phyloP scores from a whole-genome alignment of 2,888 invertebrate genomes.

The Blera fallax region DNA sequence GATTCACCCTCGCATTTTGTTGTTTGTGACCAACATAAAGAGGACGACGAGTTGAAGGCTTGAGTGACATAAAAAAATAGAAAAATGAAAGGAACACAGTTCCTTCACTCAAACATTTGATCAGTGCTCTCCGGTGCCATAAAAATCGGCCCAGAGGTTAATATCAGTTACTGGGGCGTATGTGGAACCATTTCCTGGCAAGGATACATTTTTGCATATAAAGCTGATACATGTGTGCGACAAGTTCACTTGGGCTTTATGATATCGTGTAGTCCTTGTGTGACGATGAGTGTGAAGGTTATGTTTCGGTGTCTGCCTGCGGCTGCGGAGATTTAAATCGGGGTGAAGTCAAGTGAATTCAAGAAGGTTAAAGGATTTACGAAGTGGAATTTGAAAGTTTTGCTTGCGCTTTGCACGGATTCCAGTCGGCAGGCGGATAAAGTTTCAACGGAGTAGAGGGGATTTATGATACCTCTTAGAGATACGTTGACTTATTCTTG shows the following conservation, averaged over 20 bases:
- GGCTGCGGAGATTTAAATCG: slow-evolving; percentile 51
- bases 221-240: slow-evolving; percentile 47
- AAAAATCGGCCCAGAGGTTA: slow-evolving; percentile 68
- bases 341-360: slow-evolving; percentile 48
- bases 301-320: slow-evolving; percentile 28
- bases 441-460: not conserved
- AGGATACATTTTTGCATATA: slow-evolving; percentile 43
- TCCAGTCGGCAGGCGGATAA: slow-evolving; percentile 2
- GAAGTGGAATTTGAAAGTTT: slow-evolving; percentile 40
- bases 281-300: slow-evolving; percentile 38
- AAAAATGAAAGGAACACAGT: not conserved
- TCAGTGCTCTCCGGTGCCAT: slow-evolving; percentile 28
- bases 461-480: slow-evolving; percentile 17
- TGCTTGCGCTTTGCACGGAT: slow-evolving; percentile 11
- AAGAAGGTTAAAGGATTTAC: slow-evolving; percentile 53
- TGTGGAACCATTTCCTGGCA: slow-evolving; percentile 52
- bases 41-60: slow-evolving; percentile 13
- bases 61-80: slow-evolving; percentile 50
- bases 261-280: not conserved
- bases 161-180: slow-evolving; percentile 68
- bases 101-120: slow-evolving; percentile 45
- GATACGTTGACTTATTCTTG: not conserved
- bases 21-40: slow-evolving; percentile 51
- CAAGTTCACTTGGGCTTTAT: slow-evolving; percentile 26
- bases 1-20: not conserved